Percentiles rank a stretch among this genome's conserved stretches.
Evolutionary conservation across 2,113 vertebrate species (phyloP).

Genomic region (Junco hyemalis): DNA sequence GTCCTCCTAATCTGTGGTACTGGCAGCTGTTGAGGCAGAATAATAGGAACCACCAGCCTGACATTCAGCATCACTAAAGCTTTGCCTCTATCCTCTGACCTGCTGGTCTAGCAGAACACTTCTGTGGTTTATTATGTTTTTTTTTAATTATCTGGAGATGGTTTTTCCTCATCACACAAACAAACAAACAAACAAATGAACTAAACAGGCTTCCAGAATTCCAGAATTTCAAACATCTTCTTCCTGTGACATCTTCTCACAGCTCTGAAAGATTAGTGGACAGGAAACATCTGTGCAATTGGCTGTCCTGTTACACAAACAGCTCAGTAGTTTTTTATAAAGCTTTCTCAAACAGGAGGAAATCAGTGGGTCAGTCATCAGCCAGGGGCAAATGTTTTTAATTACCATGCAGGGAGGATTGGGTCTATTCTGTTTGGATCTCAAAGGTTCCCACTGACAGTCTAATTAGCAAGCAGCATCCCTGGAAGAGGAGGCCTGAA

Average conservation of each 20-base stretch:
- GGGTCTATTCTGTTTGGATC: neutral
- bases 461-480: slow-evolving; percentile 36
- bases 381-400: slow-evolving; percentile 49
- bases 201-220: neutral
- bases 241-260: neutral
- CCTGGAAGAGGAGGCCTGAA: neutral
- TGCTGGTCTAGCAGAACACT: neutral
- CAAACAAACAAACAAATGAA: neutral
- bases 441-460: neutral
- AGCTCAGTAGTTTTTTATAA: neutral
- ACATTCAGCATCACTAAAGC: neutral
- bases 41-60: neutral
- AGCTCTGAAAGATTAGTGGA: neutral
- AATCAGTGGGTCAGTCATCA: slow-evolving; percentile 8
- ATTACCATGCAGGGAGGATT: slow-evolving; percentile 32
- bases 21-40: neutral
- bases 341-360: neutral
- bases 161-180: neutral
- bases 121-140: fast-evolving
- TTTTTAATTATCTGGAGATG: neutral
- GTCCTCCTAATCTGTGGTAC: neutral
- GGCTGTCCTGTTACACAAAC: neutral
- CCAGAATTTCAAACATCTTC: neutral
- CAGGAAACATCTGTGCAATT: neutral
- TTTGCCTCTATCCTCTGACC: neutral